Base-by-base conservation (phyloP, 2,113 vertebrate genomes). In the Grantiella picta region DNA sequence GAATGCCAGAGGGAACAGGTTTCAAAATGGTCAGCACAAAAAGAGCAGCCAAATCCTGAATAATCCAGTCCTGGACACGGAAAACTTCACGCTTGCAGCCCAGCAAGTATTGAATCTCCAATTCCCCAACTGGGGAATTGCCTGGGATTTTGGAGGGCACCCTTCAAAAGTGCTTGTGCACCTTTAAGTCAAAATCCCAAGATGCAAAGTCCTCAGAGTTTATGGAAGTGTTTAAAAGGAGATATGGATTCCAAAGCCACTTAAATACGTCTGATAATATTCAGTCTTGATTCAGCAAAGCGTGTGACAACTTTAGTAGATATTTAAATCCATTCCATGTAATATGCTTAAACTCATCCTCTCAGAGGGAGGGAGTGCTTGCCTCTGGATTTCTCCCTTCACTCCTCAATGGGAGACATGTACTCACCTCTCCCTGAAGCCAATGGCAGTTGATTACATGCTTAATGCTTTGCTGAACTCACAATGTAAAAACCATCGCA, bases 281-380 rank as follows among this genome's bases (percentile, higher is more conserved):
- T 91, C 84, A 61, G 59, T 68, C 89, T 79, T 56, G 63, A 77
- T 95, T 91, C 89, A 90, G 78, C 78, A 92, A 95, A 90, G 70
- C 1, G 1, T 79, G n/a, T 69, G 78, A 87, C 73, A 88, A 76
- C 42, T 88, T 86, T 12, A 56, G 87, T 24, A 53, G 71, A 33
- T 83, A 68, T 76, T 95, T 94, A 95, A 91, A 86, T 73, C 91
- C 76, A 47, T 73, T 65, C 78, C 47, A 25, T 80, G 50, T 69
- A 76, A 57, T 82, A 56, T 24, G 66, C 75, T 92, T 88, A 77
- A 86, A 50, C 31, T 76, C 88, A 61, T 50, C 59, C 61, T 65
- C 88, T 86, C 22, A 3, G 36, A 63, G 35, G 31, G 54, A 77
- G 9, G 72, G 50, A 59, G 38, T 3, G 24, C 40, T 3, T 59